Conservation (phyloP, 2,113 vertebrate species). For the Monopterus albus region DNA sequence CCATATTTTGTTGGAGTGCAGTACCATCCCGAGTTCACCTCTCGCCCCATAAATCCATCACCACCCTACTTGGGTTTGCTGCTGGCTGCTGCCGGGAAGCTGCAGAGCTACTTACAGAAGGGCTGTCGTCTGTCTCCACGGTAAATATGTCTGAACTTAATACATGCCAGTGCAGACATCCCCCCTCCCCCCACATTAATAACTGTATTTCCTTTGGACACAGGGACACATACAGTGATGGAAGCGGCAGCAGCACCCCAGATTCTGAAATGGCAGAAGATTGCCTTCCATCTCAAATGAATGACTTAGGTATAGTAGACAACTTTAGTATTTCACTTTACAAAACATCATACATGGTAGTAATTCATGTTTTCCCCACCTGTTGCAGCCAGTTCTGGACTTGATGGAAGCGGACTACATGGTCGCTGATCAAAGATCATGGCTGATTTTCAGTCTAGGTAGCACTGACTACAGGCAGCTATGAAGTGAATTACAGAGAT, state of each 20-base stretch:
- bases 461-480: neutral
- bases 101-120: constrained; percentile 90
- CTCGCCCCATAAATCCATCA: constrained; percentile 95
- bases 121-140: constrained; percentile 92
- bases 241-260: constrained; percentile 91
- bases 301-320: constrained; percentile 55
- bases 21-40: constrained; percentile 96
- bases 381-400: neutral
- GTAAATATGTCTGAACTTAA: too few relatives aligned
- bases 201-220: neutral
- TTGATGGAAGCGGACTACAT: neutral
- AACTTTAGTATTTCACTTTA: too few relatives aligned
- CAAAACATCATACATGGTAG: too few relatives aligned
- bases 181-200: neutral
- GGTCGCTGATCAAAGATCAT: too few relatives aligned
- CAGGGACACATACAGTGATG: constrained; percentile 95
- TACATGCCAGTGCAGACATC: too few relatives aligned
- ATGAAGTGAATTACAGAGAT: too few relatives aligned
- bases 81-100: constrained; percentile 90
- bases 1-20: constrained; percentile 96
- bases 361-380: too few relatives aligned
- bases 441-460: neutral
- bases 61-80: constrained; percentile 94
- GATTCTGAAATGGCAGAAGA: constrained; percentile 93
- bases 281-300: constrained; percentile 84